These are phyloP conservation scores for Scortum barcoo DNA, from an alignment of 2,113 vertebrate species.

Conservation along the genomic window DNA sequence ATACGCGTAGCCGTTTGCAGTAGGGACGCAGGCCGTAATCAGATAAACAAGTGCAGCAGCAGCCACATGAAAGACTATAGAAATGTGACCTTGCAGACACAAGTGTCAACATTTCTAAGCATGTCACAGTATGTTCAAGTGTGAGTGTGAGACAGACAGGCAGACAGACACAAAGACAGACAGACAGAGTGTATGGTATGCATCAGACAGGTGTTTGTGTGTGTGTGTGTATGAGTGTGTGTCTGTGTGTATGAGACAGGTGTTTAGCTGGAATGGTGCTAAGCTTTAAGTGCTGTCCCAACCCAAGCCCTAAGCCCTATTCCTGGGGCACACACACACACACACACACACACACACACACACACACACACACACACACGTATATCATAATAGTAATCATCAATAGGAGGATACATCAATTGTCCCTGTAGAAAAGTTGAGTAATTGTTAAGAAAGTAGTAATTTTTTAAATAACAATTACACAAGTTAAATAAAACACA, in stretches of 20 bases:
- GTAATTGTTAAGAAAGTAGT: not conserved
- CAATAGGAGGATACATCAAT: not conserved
- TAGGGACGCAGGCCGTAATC: conserved; percentile 3
- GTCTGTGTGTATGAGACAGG: conserved; percentile 71
- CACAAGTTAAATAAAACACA: not conserved
- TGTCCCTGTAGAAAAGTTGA: conserved; percentile 10
- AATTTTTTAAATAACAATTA: not conserved
- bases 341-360: conserved; percentile 36
- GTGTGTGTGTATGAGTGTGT: conserved; percentile 19
- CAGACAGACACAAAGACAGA: conserved; percentile 38
- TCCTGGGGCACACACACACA: conserved; percentile 59
- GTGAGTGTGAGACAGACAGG: conserved; percentile 59
- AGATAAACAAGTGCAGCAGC: conserved; percentile 44
- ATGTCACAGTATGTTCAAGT: conserved; percentile 73
- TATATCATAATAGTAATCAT: conserved; percentile 21
- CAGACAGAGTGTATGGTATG: conserved; percentile 61
- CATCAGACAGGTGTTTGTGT: conserved; percentile 61
- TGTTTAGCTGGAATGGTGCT: conserved; percentile 79
- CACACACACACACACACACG: conserved; percentile 45
- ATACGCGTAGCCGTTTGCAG: not conserved
- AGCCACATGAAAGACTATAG: conserved; percentile 45
- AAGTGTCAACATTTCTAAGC: conserved; percentile 66
- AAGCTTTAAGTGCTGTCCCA: conserved; percentile 79
- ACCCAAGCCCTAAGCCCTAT: conserved; percentile 76
- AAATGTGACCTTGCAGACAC: conserved; percentile 75